Percentiles rank a stretch among this genome's conserved stretches.
Evolutionary conservation across 1,140 invertebrate species (phyloP).

Genomic region (Homarus americanus): DNA sequence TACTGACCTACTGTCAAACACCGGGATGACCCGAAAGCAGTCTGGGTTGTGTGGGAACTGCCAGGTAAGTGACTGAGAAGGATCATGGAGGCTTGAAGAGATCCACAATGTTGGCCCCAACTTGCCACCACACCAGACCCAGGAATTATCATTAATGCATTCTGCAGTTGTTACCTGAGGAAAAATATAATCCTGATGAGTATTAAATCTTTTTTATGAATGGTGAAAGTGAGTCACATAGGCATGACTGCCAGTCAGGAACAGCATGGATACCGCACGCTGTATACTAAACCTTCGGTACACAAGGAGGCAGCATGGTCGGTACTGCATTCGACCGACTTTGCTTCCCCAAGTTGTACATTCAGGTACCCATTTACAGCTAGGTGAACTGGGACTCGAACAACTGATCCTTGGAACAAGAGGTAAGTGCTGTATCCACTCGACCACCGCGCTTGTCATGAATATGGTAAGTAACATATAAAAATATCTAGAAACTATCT

Average conservation of each 20-base stretch:
- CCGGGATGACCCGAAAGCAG: constrained; percentile 44
- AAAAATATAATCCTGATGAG: neutral
- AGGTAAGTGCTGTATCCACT: no score
- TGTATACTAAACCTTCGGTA: no score
- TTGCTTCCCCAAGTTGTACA: no score
- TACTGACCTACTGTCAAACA: constrained; percentile 52
- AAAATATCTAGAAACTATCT: neutral
- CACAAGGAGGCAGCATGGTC: no score
- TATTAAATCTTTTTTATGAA: neutral
- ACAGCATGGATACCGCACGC: no score
- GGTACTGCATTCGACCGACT: no score
- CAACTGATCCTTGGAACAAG: no score
- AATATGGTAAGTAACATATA: no score
- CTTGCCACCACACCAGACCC: constrained; percentile 32
- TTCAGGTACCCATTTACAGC: no score
- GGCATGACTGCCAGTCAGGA: no score
- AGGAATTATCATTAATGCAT: neutral
- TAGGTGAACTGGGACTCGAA: no score
- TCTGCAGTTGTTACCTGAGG: constrained; percentile 16
- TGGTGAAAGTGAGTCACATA: neutral
- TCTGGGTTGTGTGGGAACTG: neutral
- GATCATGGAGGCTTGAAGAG: constrained; percentile 33
- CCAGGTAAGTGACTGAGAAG: constrained; percentile 24
- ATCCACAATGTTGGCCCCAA: constrained; percentile 21
- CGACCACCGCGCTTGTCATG: no score